Conservation (phyloP, 2,797 vertebrate species). For the Trematomus bernacchii region DNA sequence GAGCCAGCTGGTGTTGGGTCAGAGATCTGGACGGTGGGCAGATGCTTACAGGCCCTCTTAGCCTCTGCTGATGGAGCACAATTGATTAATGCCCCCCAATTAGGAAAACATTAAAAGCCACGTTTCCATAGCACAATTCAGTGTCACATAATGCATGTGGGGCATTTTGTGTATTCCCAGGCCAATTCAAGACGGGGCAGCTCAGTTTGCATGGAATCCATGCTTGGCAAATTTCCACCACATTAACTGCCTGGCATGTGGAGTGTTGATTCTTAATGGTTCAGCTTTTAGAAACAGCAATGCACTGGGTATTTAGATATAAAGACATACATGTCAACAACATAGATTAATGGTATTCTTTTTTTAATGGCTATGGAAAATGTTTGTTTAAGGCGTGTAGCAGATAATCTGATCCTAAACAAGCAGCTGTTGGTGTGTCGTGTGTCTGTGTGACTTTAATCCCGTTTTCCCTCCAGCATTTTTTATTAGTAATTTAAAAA, state of each 20-base stretch:
- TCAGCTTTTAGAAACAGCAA: slow-evolving; percentile 51
- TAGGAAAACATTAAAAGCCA: slow-evolving; percentile 85
- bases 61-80: slow-evolving; percentile 81
- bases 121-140: slow-evolving; percentile 77
- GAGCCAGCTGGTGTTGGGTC: slow-evolving; percentile 85
- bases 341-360: slow-evolving; percentile 41
- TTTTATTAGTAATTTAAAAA: slow-evolving; percentile 6
- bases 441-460: slow-evolving; percentile 15
- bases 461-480: background rate
- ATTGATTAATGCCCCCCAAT: slow-evolving; percentile 87
- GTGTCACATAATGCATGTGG: slow-evolving; percentile 70
- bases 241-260: slow-evolving; percentile 68
- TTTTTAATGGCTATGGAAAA: slow-evolving; percentile 14
- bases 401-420: slow-evolving; percentile 8
- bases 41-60: slow-evolving; percentile 76
- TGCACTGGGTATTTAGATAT: slow-evolving; percentile 39
- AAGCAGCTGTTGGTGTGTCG: slow-evolving; percentile 24
- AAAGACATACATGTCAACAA: slow-evolving; percentile 43
- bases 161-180: slow-evolving; percentile 76
- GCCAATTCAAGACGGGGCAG: slow-evolving; percentile 46
- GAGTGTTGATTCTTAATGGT: slow-evolving; percentile 66
- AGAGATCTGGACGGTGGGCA: slow-evolving; percentile 75
- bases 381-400: slow-evolving; percentile 29
- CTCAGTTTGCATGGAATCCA: slow-evolving; percentile 71
- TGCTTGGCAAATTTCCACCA: slow-evolving; percentile 74